These are phyloP conservation scores for Ciona savignyi DNA, from an alignment of 23 tunicate genomes.

Conservation along the genomic window DNA sequence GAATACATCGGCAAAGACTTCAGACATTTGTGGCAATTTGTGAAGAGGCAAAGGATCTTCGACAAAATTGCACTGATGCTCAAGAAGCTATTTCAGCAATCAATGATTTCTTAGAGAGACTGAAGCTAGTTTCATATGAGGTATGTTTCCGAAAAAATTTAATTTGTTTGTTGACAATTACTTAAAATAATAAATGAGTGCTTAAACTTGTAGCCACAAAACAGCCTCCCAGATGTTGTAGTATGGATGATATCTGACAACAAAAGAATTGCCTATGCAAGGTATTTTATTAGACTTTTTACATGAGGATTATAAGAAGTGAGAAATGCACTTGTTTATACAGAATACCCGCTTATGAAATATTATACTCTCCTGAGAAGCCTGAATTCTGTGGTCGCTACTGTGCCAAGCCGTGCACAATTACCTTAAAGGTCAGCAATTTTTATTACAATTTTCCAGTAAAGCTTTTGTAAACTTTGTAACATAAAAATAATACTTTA, in stretches of 20 bases:
- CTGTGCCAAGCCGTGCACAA: conserved; percentile 59
- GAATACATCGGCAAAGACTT: conserved; percentile 53
- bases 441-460: not conserved
- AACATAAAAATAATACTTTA: too few relatives aligned
- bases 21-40: conserved; percentile 33
- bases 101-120: conserved; percentile 47
- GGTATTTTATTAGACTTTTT: conserved; percentile 17
- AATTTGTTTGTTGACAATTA: not conserved
- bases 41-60: conserved; percentile 48
- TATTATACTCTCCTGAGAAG: conserved; percentile 53
- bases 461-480: too few relatives aligned
- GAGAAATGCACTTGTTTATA: not conserved
- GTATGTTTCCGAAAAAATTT: too few relatives aligned
- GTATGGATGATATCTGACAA: conserved; percentile 88
- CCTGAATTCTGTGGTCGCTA: conserved; percentile 76
- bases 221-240: conserved; percentile 85
- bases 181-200: not conserved
- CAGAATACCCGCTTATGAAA: conserved; percentile 89
- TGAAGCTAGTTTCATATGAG: conserved; percentile 58
- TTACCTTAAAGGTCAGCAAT: conserved; percentile 50
- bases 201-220: conserved; percentile 64
- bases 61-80: conserved; percentile 85
- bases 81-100: conserved; percentile 51
- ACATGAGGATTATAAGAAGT: not conserved
- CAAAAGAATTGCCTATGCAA: conserved; percentile 85